Evolutionary conservation across 2,113 vertebrate genomes (phyloP).

Genomic region (Neotoma lepida): DNA sequence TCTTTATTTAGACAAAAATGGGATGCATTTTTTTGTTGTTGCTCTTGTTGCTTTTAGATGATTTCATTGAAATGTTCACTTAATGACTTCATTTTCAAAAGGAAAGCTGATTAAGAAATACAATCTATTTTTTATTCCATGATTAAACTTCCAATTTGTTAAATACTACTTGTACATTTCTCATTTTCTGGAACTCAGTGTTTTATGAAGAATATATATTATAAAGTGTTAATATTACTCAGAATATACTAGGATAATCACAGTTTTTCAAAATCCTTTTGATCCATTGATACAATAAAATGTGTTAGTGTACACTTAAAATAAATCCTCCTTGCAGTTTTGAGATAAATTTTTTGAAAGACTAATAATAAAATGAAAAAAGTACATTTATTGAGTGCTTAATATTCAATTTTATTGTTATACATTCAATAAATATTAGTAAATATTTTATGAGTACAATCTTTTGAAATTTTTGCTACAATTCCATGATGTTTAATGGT

Average conservation of each 20-base stretch:
- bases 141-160: slow-evolving; percentile 53
- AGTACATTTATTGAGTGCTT: background rate
- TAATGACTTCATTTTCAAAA: slow-evolving; percentile 30
- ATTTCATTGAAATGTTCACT: slow-evolving; percentile 9
- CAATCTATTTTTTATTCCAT: background rate
- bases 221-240: slow-evolving; percentile 3
- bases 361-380: slow-evolving; percentile 22
- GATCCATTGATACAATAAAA: slow-evolving; percentile 8
- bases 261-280: background rate
- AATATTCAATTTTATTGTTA: background rate
- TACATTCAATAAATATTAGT: background rate
- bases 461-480: background rate
- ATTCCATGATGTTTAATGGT: background rate
- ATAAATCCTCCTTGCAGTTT: background rate
- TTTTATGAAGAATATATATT: background rate
- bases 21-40: background rate
- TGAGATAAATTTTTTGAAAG: slow-evolving; percentile 11
- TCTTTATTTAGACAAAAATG: background rate
- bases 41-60: background rate
- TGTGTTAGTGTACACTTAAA: background rate
- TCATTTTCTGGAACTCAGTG: background rate
- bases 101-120: background rate
- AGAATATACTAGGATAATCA: background rate
- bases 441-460: background rate
- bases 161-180: background rate